Conservation (phyloP, 53 echinoderm and acorn worm genomes). For the Mesocentrotus franciscanus region DNA sequence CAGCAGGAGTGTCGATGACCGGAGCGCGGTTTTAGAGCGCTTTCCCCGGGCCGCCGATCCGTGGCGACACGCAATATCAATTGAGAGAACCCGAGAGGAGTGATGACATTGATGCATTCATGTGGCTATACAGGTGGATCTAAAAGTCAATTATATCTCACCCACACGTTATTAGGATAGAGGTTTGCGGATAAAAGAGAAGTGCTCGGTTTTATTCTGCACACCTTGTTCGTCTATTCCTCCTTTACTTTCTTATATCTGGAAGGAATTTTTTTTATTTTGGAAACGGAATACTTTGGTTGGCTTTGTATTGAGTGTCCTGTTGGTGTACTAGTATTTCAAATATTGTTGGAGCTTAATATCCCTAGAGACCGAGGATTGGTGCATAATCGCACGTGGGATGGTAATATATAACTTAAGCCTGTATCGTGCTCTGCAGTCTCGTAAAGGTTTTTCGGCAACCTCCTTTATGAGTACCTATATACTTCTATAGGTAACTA, state of each 20-base stretch:
- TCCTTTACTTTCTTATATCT: not conserved
- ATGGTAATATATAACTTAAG: not conserved
- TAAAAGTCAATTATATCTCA: slow-evolving; percentile 49
- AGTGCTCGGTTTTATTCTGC: not conserved
- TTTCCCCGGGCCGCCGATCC: slow-evolving; percentile 43
- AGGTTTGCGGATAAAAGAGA: slow-evolving; percentile 9
- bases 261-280: too few species aligned
- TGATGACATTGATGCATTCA: slow-evolving; percentile 18
- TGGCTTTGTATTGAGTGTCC: not conserved
- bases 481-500: too few species aligned
- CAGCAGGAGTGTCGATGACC: slow-evolving; percentile 53
- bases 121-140: slow-evolving; percentile 49
- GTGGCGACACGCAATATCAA: slow-evolving; percentile 54
- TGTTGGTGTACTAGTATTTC: slow-evolving; percentile 39
- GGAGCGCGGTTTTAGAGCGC: slow-evolving; percentile 16
- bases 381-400: slow-evolving; percentile 52
- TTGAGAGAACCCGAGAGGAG: slow-evolving; percentile 18
- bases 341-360: slow-evolving; percentile 39
- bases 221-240: not conserved
- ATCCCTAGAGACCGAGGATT: slow-evolving; percentile 4
- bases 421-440: too few species aligned
- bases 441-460: not conserved
- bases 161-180: slow-evolving; percentile 43
- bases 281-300: not conserved
- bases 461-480: not conserved